Percentiles rank a stretch among this genome's conserved stretches.
Conservation (phyloP, 2,888 invertebrate species). For the Cantharis lateralis region DNA sequence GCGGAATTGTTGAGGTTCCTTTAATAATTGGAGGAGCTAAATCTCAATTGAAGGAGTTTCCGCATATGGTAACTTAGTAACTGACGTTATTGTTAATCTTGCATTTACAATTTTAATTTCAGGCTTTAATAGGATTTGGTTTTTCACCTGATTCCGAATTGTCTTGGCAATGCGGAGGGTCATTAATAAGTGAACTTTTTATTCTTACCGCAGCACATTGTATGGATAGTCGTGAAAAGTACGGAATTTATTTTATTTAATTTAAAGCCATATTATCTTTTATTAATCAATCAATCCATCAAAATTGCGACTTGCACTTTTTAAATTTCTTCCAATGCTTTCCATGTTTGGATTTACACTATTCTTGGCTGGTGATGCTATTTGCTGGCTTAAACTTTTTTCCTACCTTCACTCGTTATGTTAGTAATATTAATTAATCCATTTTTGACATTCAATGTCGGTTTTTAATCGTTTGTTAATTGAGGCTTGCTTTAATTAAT, state of each 20-base stretch:
- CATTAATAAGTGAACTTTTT: conserved; percentile 63
- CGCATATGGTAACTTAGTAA: conserved; percentile 60
- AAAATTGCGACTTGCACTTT: no score
- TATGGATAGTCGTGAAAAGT: conserved; percentile 33
- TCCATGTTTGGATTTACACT: no score
- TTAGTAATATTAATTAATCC: no score
- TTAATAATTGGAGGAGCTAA: conserved; percentile 53
- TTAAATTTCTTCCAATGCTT: no score
- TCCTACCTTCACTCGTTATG: no score
- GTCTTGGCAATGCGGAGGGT: conserved; percentile 65
- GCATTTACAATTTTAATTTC: not conserved
- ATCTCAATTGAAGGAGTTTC: conserved; percentile 56
- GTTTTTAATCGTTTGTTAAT: no score
- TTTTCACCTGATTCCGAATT: conserved; percentile 40
- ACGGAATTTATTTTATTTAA: conserved; percentile 11
- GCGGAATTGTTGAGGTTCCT: conserved; percentile 51
- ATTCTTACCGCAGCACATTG: conserved; percentile 72
- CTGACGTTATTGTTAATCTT: not conserved
- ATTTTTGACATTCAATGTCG: no score
- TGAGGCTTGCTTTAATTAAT: no score
- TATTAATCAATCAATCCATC: no score
- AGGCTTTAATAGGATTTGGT: conserved; percentile 40
- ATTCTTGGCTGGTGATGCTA: no score
- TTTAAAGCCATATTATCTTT: no score
- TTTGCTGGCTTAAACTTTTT: no score